Evolutionary conservation across 2,113 vertebrate genomes (phyloP).

Genomic region (Rattus norvegicus): GRCr8 NC_086023.1:124220501-124221000

Average conservation of each 20-base stretch:
- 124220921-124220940: not conserved
- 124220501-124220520: not conserved
- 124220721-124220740: conserved; percentile 4
- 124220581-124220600: not conserved
- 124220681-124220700: not conserved
- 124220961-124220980: not conserved
- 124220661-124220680: no score
- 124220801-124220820: conserved; percentile 14
- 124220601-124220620: not conserved
- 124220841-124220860: not conserved
- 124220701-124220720: not conserved
- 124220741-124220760: not conserved
- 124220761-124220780: conserved; percentile 58
- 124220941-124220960: not conserved
- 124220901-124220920: conserved; percentile 3
- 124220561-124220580: not conserved
- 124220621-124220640: not conserved
- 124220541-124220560: not conserved
- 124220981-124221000: not conserved
- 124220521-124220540: not conserved
- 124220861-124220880: not conserved
- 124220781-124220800: not conserved
- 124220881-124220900: conserved; percentile 10
- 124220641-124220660: no score
- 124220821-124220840: not conserved